Conservation (phyloP, 2,888 invertebrate species). For the Kuschelorhynchus macadamiae region DNA sequence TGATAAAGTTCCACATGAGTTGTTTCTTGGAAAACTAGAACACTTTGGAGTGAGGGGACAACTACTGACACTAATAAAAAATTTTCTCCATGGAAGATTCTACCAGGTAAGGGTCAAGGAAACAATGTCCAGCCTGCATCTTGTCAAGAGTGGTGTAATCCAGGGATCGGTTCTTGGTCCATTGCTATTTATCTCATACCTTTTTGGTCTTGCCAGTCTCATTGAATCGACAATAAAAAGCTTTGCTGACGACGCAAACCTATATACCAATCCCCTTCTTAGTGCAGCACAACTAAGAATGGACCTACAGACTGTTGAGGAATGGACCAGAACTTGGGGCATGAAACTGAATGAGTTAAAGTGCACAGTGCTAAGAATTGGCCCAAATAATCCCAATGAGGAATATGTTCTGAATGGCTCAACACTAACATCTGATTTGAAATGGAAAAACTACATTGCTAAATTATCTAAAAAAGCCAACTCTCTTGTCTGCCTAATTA, state of each 20-base stretch:
- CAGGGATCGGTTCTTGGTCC: not conserved
- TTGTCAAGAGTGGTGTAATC: not conserved
- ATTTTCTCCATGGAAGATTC: slow-evolving; percentile 1
- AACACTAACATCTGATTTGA: slow-evolving; percentile 8
- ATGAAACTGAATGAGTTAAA: slow-evolving; percentile 12
- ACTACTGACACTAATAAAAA: not conserved
- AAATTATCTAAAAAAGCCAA: too few species aligned
- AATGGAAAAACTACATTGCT: slow-evolving; percentile 1
- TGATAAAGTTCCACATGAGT: not conserved
- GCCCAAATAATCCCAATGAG: slow-evolving; percentile 10
- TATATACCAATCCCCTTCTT: slow-evolving; percentile 3
- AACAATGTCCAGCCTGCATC: not conserved
- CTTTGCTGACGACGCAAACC: not conserved
- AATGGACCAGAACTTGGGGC: not conserved
- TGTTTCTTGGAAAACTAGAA: not conserved
- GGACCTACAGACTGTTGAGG: too few species aligned
- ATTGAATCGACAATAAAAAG: not conserved
- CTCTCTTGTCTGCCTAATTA: too few species aligned
- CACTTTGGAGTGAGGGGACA: slow-evolving; percentile 11
- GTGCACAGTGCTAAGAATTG: slow-evolving; percentile 15
- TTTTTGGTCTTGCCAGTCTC: slow-evolving; percentile 3
- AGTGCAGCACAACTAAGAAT: not conserved
- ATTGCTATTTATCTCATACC: slow-evolving; percentile 1
- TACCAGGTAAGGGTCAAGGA: slow-evolving; percentile 18
- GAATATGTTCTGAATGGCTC: not conserved